These are phyloP conservation scores for Orthonyx spaldingii DNA, from an alignment of 2,113 vertebrate species.

Conservation along the genomic window DNA sequence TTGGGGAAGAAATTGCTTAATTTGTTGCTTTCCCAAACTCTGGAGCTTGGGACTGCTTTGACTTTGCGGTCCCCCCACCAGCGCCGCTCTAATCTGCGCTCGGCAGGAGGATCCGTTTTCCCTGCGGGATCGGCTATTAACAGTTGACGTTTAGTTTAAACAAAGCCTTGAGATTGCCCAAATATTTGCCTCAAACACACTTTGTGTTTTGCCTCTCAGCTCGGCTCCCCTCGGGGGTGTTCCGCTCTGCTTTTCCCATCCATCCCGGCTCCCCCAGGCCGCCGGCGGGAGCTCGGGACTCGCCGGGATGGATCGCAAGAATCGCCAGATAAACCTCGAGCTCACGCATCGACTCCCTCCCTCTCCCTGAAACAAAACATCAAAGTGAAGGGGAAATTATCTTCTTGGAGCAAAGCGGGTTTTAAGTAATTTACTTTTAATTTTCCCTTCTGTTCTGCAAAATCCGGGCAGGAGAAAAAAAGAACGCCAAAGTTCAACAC, in stretches of 20 bases:
- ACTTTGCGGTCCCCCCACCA: not conserved
- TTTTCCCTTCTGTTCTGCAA: not conserved
- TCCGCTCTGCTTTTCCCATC: not conserved
- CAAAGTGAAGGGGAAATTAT: not conserved
- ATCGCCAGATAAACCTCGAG: not conserved
- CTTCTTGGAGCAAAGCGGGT: not conserved
- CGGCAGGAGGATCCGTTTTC: conserved; percentile 19
- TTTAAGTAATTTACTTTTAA: not conserved
- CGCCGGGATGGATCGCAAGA: not conserved
- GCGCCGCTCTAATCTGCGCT: not conserved
- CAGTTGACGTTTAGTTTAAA: conserved; percentile 21
- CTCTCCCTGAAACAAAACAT: not conserved
- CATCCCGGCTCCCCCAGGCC: not conserved
- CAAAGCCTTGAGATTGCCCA: conserved; percentile 54
- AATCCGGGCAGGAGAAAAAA: not conserved
- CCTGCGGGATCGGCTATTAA: conserved; percentile 34
- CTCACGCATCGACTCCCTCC: not conserved
- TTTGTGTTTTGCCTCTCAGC: not conserved
- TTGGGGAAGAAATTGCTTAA: not conserved
- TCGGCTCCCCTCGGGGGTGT: not conserved
- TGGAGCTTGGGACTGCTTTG: not conserved
- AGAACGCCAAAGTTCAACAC: accelerated
- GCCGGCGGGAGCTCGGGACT: not conserved
- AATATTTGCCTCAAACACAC: conserved; percentile 59
- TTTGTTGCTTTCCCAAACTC: not conserved